Evolutionary conservation across 2,888 invertebrate species (phyloP).

Genomic region (Clivina fossor): DNA sequence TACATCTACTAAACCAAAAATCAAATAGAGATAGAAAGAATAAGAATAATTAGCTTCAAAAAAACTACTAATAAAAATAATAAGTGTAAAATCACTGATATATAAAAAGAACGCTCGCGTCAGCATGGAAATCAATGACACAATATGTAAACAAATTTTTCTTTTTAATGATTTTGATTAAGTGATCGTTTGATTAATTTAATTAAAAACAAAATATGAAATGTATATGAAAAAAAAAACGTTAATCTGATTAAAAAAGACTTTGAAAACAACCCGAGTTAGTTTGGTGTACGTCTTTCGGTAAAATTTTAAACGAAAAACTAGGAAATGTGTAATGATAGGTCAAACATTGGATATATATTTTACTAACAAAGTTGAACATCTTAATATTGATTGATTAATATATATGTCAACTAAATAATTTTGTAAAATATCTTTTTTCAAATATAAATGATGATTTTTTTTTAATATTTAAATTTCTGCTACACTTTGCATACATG

Average conservation of each 20-base stretch:
- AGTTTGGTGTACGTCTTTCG: conserved; percentile 32
- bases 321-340: background rate
- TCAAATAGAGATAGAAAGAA: conserved; percentile 5
- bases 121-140: conserved; percentile 54
- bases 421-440: no score
- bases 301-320: background rate
- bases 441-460: no score
- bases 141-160: conserved; percentile 10
- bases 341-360: background rate
- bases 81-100: conserved; percentile 5
- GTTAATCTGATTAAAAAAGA: conserved; percentile 31
- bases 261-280: conserved; percentile 25
- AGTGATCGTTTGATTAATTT: conserved; percentile 14
- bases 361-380: no score
- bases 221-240: conserved; percentile 26
- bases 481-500: no score
- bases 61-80: conserved; percentile 19
- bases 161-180: conserved; percentile 12
- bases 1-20: conserved; percentile 18
- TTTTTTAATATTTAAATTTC: no score
- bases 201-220: conserved; percentile 7
- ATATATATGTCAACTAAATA: no score
- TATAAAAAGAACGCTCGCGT: conserved; percentile 50
- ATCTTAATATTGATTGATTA: no score
- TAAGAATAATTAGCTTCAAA: conserved; percentile 3